Base-by-base conservation (phyloP, 2,113 vertebrate genomes). In the Chunga burmeisteri region DNA sequence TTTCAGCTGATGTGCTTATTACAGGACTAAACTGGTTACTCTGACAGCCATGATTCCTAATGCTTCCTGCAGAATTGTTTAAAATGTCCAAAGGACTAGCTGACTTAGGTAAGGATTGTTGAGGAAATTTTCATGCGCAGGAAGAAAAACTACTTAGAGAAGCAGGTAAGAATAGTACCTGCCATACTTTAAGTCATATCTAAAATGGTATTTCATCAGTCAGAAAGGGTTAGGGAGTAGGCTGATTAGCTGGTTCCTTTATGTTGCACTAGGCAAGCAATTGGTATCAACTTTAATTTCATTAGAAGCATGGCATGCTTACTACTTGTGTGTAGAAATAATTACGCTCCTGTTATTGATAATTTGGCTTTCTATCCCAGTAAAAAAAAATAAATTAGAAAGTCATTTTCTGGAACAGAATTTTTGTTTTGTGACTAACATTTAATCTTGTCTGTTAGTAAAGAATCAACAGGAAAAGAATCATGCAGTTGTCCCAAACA, bases 1-100 rank as follows among this genome's bases (percentile, higher is more conserved):
- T 91, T 70, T 50, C 55, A 92, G 59, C 32, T 93, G 56, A 77
- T 83, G 80, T 90, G 40, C 67, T 82, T 70, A 59, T 72, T 94
- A 85, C 34, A 66, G n/a, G 38, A 82, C 38, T 94, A 93, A 97
- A 91, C 70, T 27, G 66, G 20, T 67, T 97, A 40, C 49, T 81
- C 46, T 44, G 50, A 40, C n/a, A 88, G 23, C 42, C 52, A 26
- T 1, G 1, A 94, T 80, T 94, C 70, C 34, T 81, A 59, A 55
- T 85, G 34, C 32, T 90, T 84, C 42, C 34, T 61, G 38, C 4
- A 75, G 23, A 58, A 42, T 40, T 55, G 32, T 75, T 93, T 58
- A 5, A 77, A 77, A 42, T 30, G 58, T 30, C 29, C 20, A 72
- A 79, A 42, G 80, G 44, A 80, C 26, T 46, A 59, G 17, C 32